phyloP scores from a whole-genome alignment of 2,888 invertebrate species.

The Eubasilissa splendida region DNA sequence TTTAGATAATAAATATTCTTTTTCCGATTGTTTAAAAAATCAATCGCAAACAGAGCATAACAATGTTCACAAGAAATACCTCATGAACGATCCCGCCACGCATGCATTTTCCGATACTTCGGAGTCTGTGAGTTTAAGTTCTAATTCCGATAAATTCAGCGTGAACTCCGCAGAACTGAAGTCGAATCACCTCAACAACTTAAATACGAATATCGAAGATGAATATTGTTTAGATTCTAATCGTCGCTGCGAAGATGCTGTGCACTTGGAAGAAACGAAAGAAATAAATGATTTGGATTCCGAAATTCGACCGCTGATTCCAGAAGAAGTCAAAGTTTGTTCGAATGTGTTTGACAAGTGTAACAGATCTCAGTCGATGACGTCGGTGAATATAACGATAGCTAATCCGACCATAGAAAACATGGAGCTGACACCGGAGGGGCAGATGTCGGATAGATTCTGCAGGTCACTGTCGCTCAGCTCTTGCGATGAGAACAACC shows the following conservation, averaged over 20 bases:
- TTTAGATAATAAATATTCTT: conserved; percentile 49
- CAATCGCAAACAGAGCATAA: conserved; percentile 64
- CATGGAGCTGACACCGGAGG: conserved; percentile 76
- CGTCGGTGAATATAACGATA: conserved; percentile 79
- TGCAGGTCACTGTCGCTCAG: conserved; percentile 77
- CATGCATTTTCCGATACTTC: conserved; percentile 70
- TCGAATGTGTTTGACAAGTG: conserved; percentile 65
- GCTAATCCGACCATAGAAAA: conserved; percentile 84
- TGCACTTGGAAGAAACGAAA: conserved; percentile 61
- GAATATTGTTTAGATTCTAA: conserved; percentile 60
- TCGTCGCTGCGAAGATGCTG: conserved; percentile 50
- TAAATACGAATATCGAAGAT: conserved; percentile 67
- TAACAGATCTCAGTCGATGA: conserved; percentile 74
- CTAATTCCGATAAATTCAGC: conserved; percentile 72
- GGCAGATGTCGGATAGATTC: conserved; percentile 74
- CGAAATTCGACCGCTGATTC: conserved; percentile 65
- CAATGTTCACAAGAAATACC: conserved; percentile 54
- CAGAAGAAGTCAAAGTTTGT: conserved; percentile 60
- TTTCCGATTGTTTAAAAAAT: conserved; percentile 40
- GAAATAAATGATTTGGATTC: conserved; percentile 66
- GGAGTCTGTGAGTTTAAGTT: conserved; percentile 71
- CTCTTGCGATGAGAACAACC: conserved; percentile 81
- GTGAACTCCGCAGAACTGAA: conserved; percentile 69
- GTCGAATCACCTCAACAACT: conserved; percentile 66
- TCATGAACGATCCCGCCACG: conserved; percentile 66